Percentiles rank a stretch among this genome's conserved stretches.
phyloP scores from a whole-genome alignment of 1,140 invertebrate genomes.

The Heliconius melpomene region DNA sequence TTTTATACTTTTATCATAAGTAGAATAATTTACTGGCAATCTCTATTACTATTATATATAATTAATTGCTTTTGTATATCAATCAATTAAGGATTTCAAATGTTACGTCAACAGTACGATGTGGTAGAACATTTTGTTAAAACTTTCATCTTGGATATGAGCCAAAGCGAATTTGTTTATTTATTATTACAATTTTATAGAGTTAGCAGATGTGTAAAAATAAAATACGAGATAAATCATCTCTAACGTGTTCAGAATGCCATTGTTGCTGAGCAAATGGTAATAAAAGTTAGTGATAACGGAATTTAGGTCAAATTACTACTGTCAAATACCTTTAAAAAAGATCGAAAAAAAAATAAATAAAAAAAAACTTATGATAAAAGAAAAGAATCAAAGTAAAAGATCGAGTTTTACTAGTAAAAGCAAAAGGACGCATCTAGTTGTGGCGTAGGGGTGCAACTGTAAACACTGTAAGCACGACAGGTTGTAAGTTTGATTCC shows the following conservation, averaged over 20 bases:
- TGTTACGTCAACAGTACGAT: constrained; percentile 41
- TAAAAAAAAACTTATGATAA: too few relatives aligned
- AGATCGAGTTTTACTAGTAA: too few relatives aligned
- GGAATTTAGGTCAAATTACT: not conserved
- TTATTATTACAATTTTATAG: constrained; percentile 71
- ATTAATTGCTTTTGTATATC: too few relatives aligned
- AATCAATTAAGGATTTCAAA: constrained; percentile 21
- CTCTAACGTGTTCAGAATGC: constrained; percentile 35
- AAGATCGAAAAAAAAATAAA: too few relatives aligned
- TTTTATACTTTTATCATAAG: too few relatives aligned
- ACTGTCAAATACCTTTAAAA: not conserved
- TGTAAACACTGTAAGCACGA: too few relatives aligned
- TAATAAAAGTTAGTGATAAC: not conserved
- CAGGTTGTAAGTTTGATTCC: too few relatives aligned
- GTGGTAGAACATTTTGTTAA: constrained; percentile 45
- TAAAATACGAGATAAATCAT: constrained; percentile 52
- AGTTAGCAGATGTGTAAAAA: constrained; percentile 60
- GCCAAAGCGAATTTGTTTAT: constrained; percentile 62
- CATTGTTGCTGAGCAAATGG: constrained; percentile 35
- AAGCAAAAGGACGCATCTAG: too few relatives aligned
- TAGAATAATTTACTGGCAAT: too few relatives aligned
- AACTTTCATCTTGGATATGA: constrained; percentile 55
- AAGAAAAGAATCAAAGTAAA: too few relatives aligned
- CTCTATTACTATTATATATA: too few relatives aligned
- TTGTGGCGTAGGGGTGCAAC: too few relatives aligned